These are phyloP conservation scores for Xyliphius kryptos DNA, from an alignment of 2,113 vertebrate species.

Conservation along the genomic window DNA sequence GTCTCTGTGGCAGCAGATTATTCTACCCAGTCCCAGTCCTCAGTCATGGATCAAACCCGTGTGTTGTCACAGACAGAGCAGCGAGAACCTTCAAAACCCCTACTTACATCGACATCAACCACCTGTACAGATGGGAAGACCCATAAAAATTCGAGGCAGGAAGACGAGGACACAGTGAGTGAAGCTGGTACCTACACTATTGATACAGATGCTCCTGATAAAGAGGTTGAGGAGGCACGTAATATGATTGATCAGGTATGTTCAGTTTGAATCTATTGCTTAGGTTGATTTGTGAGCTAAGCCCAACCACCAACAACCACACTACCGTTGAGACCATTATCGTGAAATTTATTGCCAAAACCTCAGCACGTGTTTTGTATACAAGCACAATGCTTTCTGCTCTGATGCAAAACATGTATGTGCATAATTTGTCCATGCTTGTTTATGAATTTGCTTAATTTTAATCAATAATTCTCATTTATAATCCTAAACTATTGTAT, in stretches of 20 bases:
- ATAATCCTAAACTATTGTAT: too few species aligned
- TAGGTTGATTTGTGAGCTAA: too few species aligned
- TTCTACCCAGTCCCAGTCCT: slow-evolving; percentile 32
- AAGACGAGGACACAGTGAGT: slow-evolving; percentile 89
- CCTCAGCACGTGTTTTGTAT: too few species aligned
- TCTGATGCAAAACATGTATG: too few species aligned
- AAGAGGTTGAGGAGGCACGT: slow-evolving; percentile 84
- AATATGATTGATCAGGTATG: slow-evolving; percentile 87
- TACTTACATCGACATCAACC: slow-evolving; percentile 36
- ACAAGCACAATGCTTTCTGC: too few species aligned
- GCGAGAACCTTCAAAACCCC: slow-evolving; percentile 41
- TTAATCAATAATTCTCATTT: too few species aligned
- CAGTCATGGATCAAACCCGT: slow-evolving; percentile 35
- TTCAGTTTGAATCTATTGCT: too few species aligned
- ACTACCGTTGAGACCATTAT: too few species aligned
- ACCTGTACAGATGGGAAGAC: slow-evolving; percentile 43
- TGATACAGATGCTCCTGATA: slow-evolving; percentile 80
- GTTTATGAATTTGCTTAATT: too few species aligned
- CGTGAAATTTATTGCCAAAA: too few species aligned
- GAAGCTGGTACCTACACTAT: slow-evolving; percentile 96
- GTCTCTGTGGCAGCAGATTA: background rate
- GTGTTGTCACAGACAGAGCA: slow-evolving; percentile 49
- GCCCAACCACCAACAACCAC: too few species aligned
- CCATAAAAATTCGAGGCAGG: slow-evolving; percentile 60
- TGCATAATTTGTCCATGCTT: too few species aligned